Conservation (phyloP, 2,113 vertebrate genomes). For the Neogale vison region DNA sequence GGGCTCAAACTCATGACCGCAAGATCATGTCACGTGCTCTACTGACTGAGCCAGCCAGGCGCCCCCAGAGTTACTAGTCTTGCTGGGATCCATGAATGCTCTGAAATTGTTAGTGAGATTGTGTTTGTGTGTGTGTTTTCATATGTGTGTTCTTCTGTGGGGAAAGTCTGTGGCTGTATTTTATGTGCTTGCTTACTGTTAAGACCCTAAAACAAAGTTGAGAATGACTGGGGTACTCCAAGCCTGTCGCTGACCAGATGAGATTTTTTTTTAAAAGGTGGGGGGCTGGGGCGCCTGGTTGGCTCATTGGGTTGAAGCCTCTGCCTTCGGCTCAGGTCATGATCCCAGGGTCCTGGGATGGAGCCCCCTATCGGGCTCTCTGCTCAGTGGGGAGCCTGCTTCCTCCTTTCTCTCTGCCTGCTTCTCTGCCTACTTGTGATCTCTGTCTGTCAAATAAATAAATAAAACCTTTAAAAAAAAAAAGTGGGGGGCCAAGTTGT, state of each 20-base stretch:
- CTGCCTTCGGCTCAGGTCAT: no score
- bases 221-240: background rate
- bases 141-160: background rate
- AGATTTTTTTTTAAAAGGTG: background rate
- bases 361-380: no score
- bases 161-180: background rate
- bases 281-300: no score
- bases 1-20: background rate
- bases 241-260: background rate
- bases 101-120: background rate
- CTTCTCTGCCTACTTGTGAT: no score
- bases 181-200: background rate
- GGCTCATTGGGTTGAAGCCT: no score
- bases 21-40: background rate
- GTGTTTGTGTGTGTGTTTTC: background rate
- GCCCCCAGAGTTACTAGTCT: background rate
- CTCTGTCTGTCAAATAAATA: no score
- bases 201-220: background rate
- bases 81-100: background rate
- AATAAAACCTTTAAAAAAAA: no score
- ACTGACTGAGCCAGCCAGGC: background rate
- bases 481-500: no score
- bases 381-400: no score
- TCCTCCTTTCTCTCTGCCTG: no score
- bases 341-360: no score